Base-by-base conservation (phyloP, 2,797 vertebrate species). In the Etheostoma perlongum region DNA sequence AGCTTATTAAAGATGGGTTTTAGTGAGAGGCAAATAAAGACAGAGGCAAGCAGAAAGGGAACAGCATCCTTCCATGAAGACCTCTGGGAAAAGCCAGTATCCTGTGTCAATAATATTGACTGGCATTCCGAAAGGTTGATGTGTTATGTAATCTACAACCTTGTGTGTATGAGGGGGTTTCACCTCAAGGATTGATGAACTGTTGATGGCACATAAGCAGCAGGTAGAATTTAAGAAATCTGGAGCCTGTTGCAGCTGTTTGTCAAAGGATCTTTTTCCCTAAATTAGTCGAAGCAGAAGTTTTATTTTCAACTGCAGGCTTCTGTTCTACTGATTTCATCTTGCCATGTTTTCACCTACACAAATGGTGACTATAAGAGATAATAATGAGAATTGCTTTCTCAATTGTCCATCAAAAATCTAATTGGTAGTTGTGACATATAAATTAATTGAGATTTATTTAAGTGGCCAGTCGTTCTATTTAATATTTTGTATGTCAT, bases 61-160 rank as follows among this genome's bases (percentile, higher is more conserved):
- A 73, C 42, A 36, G 62, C 72, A 78, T 58, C 62, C 60, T 55
- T 74, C 58, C 59, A 64, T 23, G 52, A 74, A 71, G 76, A 69
- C 83, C 77, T 77, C 64, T 66, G 81, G 74, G 86, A 86, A 79
- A 76, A 84, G 57, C 65, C 59, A 18, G 79, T 76, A 81, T 92
- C 85, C 82, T 79, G 82, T 60, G 54, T 93, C 91, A 71, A 93
- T 93, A 92, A 80, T 93, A 93, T 94, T 76, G 92, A 93, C 65
- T 23, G 42, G 69, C 9, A 23, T 64, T 90, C 79, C 75, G 88
- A 84, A 74, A 73, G 82, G 82, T 70, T 16, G 0, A 62, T 46
- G 86, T 86, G 79, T 93, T 92, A 92, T 78, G 90, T 91, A 90
- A 93, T 91, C 76, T 85, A 62, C 67, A 84, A 76, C 68, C 61